Percentiles rank a stretch among this genome's conserved stretches.
Evolutionary conservation across 2,888 invertebrate species (phyloP).

Genomic region (Cistogaster globosa): DNA sequence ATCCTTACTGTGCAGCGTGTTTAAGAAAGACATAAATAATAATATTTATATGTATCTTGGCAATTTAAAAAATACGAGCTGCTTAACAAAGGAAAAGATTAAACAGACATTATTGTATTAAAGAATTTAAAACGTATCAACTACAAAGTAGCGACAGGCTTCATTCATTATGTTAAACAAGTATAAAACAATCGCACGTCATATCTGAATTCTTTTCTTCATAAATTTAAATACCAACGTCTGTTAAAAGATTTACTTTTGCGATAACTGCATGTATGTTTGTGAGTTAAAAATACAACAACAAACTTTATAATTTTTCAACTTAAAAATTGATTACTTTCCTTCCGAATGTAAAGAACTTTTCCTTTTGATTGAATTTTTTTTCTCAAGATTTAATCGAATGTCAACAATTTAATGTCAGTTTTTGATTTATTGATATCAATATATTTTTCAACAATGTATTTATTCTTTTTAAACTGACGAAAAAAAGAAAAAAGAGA

Average conservation of each 20-base stretch:
- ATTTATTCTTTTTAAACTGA: slow-evolving; percentile 28
- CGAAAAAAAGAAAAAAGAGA: background rate
- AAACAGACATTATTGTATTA: no score
- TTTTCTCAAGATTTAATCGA: slow-evolving; percentile 33
- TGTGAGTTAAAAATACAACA: background rate
- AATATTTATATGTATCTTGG: background rate
- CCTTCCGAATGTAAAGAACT: slow-evolving; percentile 18
- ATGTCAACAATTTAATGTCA: slow-evolving; percentile 54
- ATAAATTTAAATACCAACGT: background rate
- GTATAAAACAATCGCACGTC: background rate
- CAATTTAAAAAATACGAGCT: background rate
- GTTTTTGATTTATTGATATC: slow-evolving; percentile 40
- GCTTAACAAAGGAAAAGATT: background rate
- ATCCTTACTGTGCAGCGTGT: no score
- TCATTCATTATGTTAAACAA: background rate
- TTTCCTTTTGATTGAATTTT: slow-evolving; percentile 50
- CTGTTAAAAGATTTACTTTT: background rate
- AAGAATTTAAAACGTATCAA: background rate
- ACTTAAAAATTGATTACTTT: slow-evolving; percentile 43
- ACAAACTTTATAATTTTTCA: slow-evolving; percentile 29
- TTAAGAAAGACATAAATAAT: no score
- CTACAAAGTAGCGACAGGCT: background rate
- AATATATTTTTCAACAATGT: slow-evolving; percentile 27
- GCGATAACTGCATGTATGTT: background rate
- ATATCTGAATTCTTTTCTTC: background rate